Conservation (phyloP, 2,113 vertebrate species). For the Platysteira castanea region DNA sequence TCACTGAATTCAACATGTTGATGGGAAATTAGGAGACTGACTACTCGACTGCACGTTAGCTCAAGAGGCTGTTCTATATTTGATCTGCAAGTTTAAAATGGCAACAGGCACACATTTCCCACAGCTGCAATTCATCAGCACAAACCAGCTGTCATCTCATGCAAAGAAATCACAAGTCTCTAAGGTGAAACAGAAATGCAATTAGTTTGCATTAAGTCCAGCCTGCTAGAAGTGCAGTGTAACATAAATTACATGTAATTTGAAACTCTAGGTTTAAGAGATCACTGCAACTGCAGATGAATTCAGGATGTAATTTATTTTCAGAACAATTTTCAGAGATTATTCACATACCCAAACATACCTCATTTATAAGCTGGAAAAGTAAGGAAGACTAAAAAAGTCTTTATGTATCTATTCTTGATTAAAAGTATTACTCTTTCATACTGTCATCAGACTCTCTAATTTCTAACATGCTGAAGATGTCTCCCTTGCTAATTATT, state of each 20-base stretch:
- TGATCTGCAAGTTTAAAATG: conserved; percentile 55
- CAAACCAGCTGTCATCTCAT: conserved; percentile 60
- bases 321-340: conserved; percentile 5
- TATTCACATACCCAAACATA: conserved; percentile 13
- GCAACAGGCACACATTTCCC: conserved; percentile 47
- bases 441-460: not conserved
- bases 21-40: conserved; percentile 26
- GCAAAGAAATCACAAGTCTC: conserved; percentile 56
- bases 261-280: conserved; percentile 44
- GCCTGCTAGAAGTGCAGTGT: conserved; percentile 2
- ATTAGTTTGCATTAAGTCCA: conserved; percentile 62
- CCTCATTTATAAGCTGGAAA: not conserved
- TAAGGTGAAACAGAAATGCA: conserved; percentile 57
- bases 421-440: conserved; percentile 21
- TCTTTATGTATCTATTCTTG: not conserved
- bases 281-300: conserved; percentile 3
- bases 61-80: conserved; percentile 50
- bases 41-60: conserved; percentile 24
- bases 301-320: conserved; percentile 25
- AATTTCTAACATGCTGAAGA: not conserved
- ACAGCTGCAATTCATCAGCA: conserved; percentile 61
- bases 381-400: not conserved
- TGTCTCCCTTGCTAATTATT: not conserved
- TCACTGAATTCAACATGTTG: not conserved
- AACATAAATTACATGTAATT: conserved; percentile 43